phyloP scores from a whole-genome alignment of 1,140 invertebrate genomes.

The Drosophila pseudoobscura region DNA sequence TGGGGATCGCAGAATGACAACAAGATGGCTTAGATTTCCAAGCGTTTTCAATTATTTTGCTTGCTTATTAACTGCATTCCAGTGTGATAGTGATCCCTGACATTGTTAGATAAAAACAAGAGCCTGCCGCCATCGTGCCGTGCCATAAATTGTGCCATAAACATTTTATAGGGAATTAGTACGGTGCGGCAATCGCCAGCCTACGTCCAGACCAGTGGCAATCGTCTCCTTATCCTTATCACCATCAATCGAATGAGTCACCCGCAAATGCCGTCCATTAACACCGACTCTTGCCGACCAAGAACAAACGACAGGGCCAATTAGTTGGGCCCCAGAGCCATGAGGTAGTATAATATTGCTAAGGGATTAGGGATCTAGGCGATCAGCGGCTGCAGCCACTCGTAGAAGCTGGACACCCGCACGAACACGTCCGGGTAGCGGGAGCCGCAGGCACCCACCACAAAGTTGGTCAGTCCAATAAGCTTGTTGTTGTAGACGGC shows the following conservation, averaged over 20 bases:
- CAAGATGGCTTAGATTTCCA: no score
- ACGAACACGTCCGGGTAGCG: constrained; percentile 76
- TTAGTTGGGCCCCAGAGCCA: no score
- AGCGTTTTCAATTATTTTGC: no score
- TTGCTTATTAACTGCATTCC: no score
- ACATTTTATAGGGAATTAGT: constrained; percentile 2
- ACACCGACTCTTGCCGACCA: no score
- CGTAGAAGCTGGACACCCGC: constrained; percentile 39
- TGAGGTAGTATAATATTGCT: not conserved
- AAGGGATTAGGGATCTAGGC: constrained; percentile 1
- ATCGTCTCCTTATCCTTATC: constrained; percentile 46
- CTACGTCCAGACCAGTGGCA: constrained; percentile 10
- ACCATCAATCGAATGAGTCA: constrained; percentile 23
- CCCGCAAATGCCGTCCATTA: no score
- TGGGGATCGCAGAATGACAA: no score
- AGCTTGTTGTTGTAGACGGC: constrained; percentile 59
- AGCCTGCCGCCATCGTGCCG: no score
- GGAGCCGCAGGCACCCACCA: constrained; percentile 75
- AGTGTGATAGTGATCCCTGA: no score
- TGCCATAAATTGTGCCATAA: no score
- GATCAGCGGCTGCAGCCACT: constrained; percentile 62
- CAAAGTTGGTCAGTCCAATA: constrained; percentile 65
- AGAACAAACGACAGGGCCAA: not conserved
- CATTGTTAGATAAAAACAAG: no score
- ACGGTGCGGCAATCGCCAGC: not conserved